phyloP scores from a whole-genome alignment of 2,797 vertebrate genomes.

The Orientallactaga sibirica region DNA sequence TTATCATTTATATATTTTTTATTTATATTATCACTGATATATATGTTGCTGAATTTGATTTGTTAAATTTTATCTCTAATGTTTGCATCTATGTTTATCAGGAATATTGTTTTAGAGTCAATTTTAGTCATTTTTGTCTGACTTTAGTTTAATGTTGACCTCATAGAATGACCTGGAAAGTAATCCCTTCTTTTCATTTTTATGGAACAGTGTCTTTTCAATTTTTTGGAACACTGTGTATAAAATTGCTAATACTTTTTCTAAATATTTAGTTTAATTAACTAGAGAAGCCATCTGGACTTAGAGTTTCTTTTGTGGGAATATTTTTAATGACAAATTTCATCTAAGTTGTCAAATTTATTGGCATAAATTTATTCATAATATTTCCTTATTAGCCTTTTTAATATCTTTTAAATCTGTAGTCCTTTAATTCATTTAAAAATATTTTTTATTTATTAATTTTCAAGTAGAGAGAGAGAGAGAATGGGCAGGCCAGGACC shows the following conservation, averaged over 20 bases:
- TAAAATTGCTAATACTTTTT: constrained; percentile 42
- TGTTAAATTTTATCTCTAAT: background rate
- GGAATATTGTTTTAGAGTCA: background rate
- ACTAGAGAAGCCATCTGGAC: constrained; percentile 40
- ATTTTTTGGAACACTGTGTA: constrained; percentile 34
- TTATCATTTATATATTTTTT: background rate
- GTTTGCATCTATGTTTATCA: constrained; percentile 1
- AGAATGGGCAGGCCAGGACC: too few relatives aligned
- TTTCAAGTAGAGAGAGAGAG: too few relatives aligned
- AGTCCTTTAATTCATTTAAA: background rate
- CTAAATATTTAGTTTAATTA: constrained; percentile 61
- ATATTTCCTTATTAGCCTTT: constrained; percentile 38
- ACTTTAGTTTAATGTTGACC: background rate
- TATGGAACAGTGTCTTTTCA: background rate
- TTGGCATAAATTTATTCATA: constrained; percentile 52
- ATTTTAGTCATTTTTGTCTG: background rate
- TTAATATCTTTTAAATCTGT: background rate
- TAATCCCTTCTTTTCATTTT: background rate
- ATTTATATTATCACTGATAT: background rate
- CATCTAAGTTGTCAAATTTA: constrained; percentile 55
- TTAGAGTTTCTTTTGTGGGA: constrained; percentile 21
- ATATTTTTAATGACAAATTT: constrained; percentile 46
- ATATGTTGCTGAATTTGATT: background rate
- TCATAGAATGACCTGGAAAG: background rate
- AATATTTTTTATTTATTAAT: too few relatives aligned